Evolutionary conservation across 2,113 vertebrate species (phyloP).

Genomic region (Ginglymostoma cirratum): DNA sequence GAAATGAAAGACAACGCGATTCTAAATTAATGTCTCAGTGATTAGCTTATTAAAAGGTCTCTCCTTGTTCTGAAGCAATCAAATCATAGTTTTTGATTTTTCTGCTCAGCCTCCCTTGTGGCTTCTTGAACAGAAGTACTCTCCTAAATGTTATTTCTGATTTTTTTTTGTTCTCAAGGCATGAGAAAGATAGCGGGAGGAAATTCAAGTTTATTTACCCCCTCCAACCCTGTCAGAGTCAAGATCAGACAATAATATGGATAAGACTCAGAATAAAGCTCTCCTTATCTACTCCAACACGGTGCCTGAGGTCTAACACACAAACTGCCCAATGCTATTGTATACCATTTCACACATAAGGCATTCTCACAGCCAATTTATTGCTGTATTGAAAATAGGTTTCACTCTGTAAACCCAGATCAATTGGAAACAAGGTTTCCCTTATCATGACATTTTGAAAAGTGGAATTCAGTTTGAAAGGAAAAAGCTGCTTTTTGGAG

Average conservation of each 20-base stretch:
- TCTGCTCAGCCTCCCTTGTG: constrained; percentile 4
- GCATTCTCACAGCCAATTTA: constrained; percentile 5
- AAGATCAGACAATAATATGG: not conserved
- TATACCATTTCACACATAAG: not conserved
- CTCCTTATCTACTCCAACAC: not conserved
- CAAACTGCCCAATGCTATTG: not conserved
- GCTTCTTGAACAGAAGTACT: constrained; percentile 16
- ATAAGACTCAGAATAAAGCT: constrained; percentile 5
- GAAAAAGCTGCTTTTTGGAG: not conserved
- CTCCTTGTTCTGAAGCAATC: not conserved
- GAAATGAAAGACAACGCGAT: not conserved
- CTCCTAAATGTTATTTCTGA: not conserved
- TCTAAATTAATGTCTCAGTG: not conserved
- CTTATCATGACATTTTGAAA: not conserved
- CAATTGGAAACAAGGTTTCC: not conserved
- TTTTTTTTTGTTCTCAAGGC: constrained; percentile 17
- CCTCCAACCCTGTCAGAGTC: not conserved
- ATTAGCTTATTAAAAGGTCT: not conserved
- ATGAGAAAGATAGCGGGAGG: not conserved
- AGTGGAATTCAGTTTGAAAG: not conserved
- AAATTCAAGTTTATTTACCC: not conserved
- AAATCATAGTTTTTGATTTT: not conserved
- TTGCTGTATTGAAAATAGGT: not conserved
- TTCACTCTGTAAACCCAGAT: not conserved
- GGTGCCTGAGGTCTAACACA: not conserved